phyloP scores from a whole-genome alignment of 2,888 invertebrate species.

The Acrobasis consociella region DNA sequence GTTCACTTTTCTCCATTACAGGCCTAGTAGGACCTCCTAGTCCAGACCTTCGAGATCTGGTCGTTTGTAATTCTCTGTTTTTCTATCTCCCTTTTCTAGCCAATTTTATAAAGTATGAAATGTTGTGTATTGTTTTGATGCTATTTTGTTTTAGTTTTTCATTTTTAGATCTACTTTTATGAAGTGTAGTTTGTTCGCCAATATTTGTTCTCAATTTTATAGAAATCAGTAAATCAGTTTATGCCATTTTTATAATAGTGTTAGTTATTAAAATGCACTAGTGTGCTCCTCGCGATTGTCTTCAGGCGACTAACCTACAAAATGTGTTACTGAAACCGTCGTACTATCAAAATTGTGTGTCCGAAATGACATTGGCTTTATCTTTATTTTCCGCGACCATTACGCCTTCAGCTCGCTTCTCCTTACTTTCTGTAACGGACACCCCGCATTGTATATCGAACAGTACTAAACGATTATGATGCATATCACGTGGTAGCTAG shows the following conservation, averaged over 20 bases:
- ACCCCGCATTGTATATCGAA: conserved; percentile 38
- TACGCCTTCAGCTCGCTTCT: background rate
- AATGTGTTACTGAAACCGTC: conserved; percentile 13
- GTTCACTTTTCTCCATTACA: conserved; percentile 85
- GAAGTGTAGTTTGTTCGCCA: background rate
- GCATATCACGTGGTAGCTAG: conserved; percentile 7
- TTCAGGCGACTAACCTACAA: conserved; percentile 34
- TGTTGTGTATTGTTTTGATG: background rate
- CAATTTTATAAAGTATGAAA: conserved; percentile 16
- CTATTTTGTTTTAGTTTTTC: conserved; percentile 4
- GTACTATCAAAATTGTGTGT: background rate
- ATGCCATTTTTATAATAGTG: conserved; percentile 7
- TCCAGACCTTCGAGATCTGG: conserved; percentile 56
- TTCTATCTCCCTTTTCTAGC: conserved; percentile 24
- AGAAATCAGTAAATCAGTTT: background rate
- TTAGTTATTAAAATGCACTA: background rate
- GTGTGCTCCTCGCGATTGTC: conserved; percentile 1
- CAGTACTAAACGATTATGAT: background rate
- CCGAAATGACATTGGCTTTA: background rate
- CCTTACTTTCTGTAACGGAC: background rate
- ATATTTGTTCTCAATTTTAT: background rate
- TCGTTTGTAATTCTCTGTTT: conserved; percentile 25
- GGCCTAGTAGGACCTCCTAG: conserved; percentile 46
- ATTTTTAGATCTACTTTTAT: background rate
- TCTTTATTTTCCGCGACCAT: background rate